Conservation (phyloP, 2,113 vertebrate species). For the Rhinogobius similis region DNA sequence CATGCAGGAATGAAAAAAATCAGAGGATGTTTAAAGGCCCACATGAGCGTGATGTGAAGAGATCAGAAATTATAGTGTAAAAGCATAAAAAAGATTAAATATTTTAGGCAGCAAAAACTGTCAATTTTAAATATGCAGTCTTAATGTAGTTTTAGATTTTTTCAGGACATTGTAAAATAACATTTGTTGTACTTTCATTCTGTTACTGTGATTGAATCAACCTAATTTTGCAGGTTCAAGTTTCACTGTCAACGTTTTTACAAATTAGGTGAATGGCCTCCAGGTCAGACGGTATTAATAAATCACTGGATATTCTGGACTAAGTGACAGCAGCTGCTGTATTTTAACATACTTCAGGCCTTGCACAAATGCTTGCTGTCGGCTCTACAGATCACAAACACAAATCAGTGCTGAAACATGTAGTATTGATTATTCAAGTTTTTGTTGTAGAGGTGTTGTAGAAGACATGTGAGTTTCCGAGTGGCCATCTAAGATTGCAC, state of each 20-base stretch:
- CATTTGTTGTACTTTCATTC: neutral
- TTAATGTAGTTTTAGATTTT: neutral
- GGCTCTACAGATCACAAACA: neutral
- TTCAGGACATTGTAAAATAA: neutral
- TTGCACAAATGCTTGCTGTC: neutral
- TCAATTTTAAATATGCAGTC: neutral
- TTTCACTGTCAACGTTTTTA: neutral
- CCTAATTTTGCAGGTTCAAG: conserved; percentile 20
- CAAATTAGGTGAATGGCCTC: conserved; percentile 22
- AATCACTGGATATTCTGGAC: conserved; percentile 59
- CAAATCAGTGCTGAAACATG: neutral
- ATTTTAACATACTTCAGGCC: neutral
- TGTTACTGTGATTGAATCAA: neutral
- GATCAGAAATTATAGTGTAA: neutral
- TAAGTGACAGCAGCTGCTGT: conserved; percentile 49
- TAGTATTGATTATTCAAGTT: neutral
- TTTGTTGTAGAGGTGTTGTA: neutral
- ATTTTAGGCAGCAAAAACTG: too few relatives aligned
- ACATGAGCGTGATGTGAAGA: neutral
- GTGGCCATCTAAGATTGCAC: conserved; percentile 18
- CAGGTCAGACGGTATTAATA: conserved; percentile 63
- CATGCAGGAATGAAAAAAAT: conserved; percentile 54
- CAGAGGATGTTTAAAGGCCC: conserved; percentile 21
- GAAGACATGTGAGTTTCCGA: conserved; percentile 1
- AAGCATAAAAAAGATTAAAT: neutral